A percentile compares a stretch with the other conserved stretches of the same genome.
Evolutionary conservation across 2,888 invertebrate genomes (phyloP).

Genomic region (Alviniconcha strummeri): DNA sequence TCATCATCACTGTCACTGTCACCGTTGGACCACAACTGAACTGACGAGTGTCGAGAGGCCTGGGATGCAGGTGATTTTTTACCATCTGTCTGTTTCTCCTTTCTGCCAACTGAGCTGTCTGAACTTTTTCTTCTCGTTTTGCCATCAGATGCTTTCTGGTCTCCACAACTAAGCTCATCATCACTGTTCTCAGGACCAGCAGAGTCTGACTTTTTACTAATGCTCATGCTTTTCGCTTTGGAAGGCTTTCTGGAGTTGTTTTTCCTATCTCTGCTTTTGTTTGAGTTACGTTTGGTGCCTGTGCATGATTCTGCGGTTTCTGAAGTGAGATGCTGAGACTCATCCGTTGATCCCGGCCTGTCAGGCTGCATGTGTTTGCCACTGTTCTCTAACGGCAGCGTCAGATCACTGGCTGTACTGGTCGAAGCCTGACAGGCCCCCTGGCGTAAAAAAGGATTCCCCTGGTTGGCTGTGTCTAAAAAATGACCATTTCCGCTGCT

Average conservation of each 20-base stretch:
- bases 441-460: slow-evolving; percentile 31
- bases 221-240: not conserved
- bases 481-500: not conserved
- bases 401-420: not conserved
- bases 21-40: slow-evolving; percentile 14
- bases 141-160: not conserved
- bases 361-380: not conserved
- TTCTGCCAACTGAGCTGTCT: not conserved
- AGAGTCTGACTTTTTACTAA: not conserved
- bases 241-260: not conserved
- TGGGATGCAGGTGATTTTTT: not conserved
- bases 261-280: not conserved
- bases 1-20: slow-evolving; percentile 15
- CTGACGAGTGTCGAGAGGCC: not conserved
- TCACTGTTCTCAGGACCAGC: not conserved
- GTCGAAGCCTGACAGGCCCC: slow-evolving; percentile 33
- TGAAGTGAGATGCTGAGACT: not conserved
- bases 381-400: not conserved
- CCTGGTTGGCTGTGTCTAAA: slow-evolving; percentile 10
- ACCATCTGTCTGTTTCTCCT: not conserved
- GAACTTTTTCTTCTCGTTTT: not conserved
- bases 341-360: not conserved
- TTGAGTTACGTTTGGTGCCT: not conserved
- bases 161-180: not conserved
- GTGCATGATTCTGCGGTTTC: not conserved